These are phyloP conservation scores for Patella ulyssiponensis DNA, from an alignment of 2,888 invertebrate genomes.

Conservation along the genomic window DNA sequence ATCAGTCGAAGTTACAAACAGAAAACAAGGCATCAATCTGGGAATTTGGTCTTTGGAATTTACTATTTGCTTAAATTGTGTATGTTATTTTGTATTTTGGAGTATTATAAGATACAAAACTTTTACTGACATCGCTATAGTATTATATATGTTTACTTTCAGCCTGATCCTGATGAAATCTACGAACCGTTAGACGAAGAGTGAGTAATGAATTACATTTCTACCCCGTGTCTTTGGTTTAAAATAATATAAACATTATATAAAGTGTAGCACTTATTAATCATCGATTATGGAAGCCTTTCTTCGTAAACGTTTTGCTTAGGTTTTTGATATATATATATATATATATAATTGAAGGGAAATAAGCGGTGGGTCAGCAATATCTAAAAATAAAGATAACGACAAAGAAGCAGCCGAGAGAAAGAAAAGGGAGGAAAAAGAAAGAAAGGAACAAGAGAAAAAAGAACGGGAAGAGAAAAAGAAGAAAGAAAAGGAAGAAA, in stretches of 20 bases:
- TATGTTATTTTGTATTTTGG: no score
- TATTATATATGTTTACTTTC: neutral
- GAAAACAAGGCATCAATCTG: no score
- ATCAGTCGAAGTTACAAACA: no score
- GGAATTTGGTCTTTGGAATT: no score
- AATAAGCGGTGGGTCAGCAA: neutral
- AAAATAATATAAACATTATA: no score
- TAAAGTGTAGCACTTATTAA: no score
- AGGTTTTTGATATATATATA: neutral
- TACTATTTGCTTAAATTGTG: no score
- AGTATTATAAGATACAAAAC: no score
- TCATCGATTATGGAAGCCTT: no score
- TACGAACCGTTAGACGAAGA: conserved; percentile 20
- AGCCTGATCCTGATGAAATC: conserved; percentile 5
- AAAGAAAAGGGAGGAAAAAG: conserved; percentile 17
- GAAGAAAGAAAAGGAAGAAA: conserved; percentile 5
- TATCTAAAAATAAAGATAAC: neutral
- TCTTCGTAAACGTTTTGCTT: no score
- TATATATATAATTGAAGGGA: neutral
- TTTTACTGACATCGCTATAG: neutral
- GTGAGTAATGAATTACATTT: no score
- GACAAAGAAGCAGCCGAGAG: conserved; percentile 16
- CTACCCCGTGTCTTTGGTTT: no score
- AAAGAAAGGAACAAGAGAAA: conserved; percentile 17
- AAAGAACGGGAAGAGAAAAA: conserved; percentile 12